Base-by-base conservation (phyloP, 2,113 vertebrate species). In the Ciconia boyciana region DNA sequence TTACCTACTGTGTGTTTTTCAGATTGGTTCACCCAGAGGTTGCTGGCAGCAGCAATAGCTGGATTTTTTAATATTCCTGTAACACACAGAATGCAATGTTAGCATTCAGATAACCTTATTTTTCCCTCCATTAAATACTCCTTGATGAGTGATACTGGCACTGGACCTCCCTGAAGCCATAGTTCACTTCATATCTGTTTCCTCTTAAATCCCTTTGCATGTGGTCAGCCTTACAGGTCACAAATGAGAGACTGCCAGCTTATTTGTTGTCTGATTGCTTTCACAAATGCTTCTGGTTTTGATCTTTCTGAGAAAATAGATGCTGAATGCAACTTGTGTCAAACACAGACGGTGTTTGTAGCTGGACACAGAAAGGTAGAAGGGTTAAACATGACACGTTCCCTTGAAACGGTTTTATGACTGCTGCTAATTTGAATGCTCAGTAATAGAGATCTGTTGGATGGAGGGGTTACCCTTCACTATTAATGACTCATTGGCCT, bases 401-500 rank as follows among this genome's bases (percentile, higher is more conserved):
- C 60, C 83, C 48, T 86, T 78, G 83, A 85, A 96, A 83, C 1
- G 7, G 32, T 96, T 96, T 79, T 94, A 48, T 70, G 90, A 91
- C 81, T 84, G 93, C 87, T 94, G 91, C 89, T 95, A 88, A 96
- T 86, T 85, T 95, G 94, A 88, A 93, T 66, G 84, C 90, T 96
- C 87, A 58, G 83, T 95, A 95, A 94, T 80, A 72, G 91, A 86
- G 93, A 92, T 90, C 75, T 91, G 81, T 79, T 95, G 87, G 95
- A 89, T 94, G 66, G 91, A 96, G 89, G 91, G 94, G 95, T 96
- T 96, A 94, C 86, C 87, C 95, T 94, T 93, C 70, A 11, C 79
- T 96, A 86, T 94, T 97, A 97, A 97, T 97, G 96, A 97, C 90
- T 96, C 94, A 79, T 41, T 97, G 97, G 97, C 95, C 81, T 95